phyloP scores from a whole-genome alignment of 2,113 vertebrate species.

The Periophthalmus modestus region DNA sequence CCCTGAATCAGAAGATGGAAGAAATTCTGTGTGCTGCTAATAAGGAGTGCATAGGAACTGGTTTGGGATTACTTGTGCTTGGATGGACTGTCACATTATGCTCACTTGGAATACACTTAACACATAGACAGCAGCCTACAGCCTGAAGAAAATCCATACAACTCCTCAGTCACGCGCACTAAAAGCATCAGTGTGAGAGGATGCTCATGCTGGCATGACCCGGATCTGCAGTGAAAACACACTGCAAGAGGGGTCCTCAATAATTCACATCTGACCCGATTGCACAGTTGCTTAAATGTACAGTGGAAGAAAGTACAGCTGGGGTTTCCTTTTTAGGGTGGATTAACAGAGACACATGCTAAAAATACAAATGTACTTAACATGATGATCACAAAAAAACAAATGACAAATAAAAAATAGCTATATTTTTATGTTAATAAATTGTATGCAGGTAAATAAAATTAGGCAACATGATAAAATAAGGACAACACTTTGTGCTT shows the following conservation, averaged over 20 bases:
- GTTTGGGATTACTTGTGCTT: constrained; percentile 54
- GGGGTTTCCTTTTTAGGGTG: constrained; percentile 24
- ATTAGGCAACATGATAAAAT: neutral
- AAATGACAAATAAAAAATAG: neutral
- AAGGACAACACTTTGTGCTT: neutral
- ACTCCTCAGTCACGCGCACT: constrained; percentile 3
- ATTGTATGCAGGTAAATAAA: neutral
- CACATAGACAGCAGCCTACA: constrained; percentile 8
- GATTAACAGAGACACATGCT: neutral
- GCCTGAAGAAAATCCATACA: constrained; percentile 33
- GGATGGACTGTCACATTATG: constrained; percentile 57
- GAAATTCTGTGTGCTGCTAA: constrained; percentile 61
- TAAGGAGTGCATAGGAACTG: constrained; percentile 20
- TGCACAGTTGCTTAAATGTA: constrained; percentile 69
- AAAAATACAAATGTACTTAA: neutral
- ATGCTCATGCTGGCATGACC: constrained; percentile 41
- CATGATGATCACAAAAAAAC: neutral
- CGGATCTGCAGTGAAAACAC: constrained; percentile 59
- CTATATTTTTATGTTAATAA: neutral
- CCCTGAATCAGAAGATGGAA: constrained; percentile 47
- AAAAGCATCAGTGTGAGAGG: neutral
- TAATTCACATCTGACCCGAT: constrained; percentile 72
- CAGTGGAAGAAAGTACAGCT: constrained; percentile 27
- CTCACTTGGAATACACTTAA: constrained; percentile 40
- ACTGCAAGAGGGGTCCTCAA: constrained; percentile 57